Conservation (phyloP, 1,140 invertebrate species). For the Aphis craccivora region DNA sequence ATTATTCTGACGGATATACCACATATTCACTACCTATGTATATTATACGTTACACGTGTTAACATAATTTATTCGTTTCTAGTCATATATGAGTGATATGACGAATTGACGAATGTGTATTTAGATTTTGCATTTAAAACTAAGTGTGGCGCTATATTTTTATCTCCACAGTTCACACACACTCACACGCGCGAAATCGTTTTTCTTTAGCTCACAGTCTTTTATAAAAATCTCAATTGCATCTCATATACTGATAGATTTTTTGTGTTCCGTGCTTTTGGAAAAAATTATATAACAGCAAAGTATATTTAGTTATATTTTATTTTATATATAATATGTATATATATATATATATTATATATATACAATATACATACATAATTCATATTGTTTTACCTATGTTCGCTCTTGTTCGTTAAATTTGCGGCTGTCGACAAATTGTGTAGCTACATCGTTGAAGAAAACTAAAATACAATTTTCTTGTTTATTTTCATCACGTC, state of each 20-base stretch:
- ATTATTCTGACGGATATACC: not conserved
- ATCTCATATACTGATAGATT: not conserved
- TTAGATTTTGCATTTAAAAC: not conserved
- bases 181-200: not conserved
- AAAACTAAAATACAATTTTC: not conserved
- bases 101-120: not conserved
- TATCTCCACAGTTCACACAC: not conserved
- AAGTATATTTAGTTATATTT: not conserved
- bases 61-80: too few relatives aligned
- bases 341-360: too few relatives aligned
- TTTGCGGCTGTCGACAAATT: not conserved
- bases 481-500: constrained; percentile 32
- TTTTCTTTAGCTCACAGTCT: not conserved
- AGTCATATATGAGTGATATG: not conserved
- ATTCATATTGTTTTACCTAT: not conserved
- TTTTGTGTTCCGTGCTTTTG: not conserved
- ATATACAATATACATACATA: not conserved
- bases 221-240: not conserved
- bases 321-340: too few relatives aligned
- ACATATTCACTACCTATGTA: not conserved
- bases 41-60: not conserved
- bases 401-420: not conserved
- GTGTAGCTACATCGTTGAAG: not conserved
- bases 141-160: not conserved
- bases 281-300: not conserved